Evolutionary conservation across 2,797 vertebrate species (phyloP), one percentile per base, ranked within the genome.

Genomic region (Scolopax bukidnonensis): DNA sequence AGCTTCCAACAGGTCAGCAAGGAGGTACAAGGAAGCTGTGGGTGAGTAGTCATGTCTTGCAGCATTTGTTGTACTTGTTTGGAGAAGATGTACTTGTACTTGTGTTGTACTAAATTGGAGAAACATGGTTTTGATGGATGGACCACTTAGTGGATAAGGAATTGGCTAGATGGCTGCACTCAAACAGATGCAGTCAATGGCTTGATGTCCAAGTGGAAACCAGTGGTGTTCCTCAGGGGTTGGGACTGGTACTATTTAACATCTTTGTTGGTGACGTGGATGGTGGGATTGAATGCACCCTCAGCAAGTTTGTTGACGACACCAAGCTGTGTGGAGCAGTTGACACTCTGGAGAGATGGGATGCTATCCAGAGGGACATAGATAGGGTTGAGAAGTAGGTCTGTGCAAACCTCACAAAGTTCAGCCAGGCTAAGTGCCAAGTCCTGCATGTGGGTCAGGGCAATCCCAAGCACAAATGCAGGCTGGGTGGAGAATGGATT

Each of bases 1-100:
- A 99, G 96, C 99, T 99, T 97, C 99, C 99, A 84, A 99, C 99
- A 24, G 99, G 99, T 53, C 99, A 99, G 91, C 99, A 99, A 90
- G 99, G 99, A 96, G 99, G 99, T 82, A 99, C 99, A 71, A 98
- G 98, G 90, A 99, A 99, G 95, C 97, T 99, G 81, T 99, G 99
- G 99, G 99, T 99, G 68, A 97, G 99, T 98, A 73, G 33, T 54
- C 16, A 15, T 36, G 11, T 54, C 56, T 82, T 91, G 18, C n/a
- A 84, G 24, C 14, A 11, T 24, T 61, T 18, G 7, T 5, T 87
- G 14, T 54, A 38, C 33, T 48, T 95, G 3, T 51, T 27, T n/a
- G 12, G 47, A 48, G 45, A 10, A 10, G 45, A 20, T 41, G 19
- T 45, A 45, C 4, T 45, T 48, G 47, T 48, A 48, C 47, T 48